phyloP scores from a whole-genome alignment of 2,888 invertebrate species.

The Leptopterna dolabrata region DNA sequence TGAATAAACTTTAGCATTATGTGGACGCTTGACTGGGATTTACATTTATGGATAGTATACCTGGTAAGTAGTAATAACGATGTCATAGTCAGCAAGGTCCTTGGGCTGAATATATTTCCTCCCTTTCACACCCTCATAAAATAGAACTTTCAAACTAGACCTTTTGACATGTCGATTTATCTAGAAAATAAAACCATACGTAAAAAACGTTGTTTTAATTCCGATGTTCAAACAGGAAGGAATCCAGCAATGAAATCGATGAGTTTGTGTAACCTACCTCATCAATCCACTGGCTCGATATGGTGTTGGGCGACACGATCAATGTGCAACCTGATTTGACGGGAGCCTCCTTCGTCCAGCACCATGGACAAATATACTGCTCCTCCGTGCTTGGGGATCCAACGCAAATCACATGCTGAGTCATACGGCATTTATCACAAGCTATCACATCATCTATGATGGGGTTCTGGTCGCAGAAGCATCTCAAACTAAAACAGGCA shows the following conservation, averaged over 20 bases:
- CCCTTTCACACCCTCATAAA: constrained; percentile 71
- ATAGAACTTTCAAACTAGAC: constrained; percentile 69
- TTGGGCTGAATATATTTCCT: constrained; percentile 73
- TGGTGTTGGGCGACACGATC: constrained; percentile 77
- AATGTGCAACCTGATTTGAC: constrained; percentile 75
- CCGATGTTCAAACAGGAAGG: background rate
- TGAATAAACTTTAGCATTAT: too few relatives aligned
- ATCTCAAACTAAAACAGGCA: constrained; percentile 62
- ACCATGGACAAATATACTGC: constrained; percentile 75
- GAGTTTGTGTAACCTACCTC: constrained; percentile 67
- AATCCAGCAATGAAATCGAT: background rate
- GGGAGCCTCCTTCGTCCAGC: constrained; percentile 70
- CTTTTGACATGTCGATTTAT: constrained; percentile 73
- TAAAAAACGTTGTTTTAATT: background rate
- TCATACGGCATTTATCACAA: constrained; percentile 72
- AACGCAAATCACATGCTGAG: constrained; percentile 76
- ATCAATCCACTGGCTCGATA: constrained; percentile 78
- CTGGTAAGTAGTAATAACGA: constrained; percentile 79
- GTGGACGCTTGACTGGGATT: too few relatives aligned
- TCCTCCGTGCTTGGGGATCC: constrained; percentile 67
- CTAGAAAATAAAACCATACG: constrained; percentile 57
- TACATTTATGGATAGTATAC: too few relatives aligned
- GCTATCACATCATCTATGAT: constrained; percentile 62
- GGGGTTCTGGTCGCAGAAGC: constrained; percentile 67
- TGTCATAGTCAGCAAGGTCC: constrained; percentile 74